Percentiles rank a stretch among this genome's conserved stretches.
Conservation (phyloP, 2,113 vertebrate species). For the Suncus etruscus region DNA sequence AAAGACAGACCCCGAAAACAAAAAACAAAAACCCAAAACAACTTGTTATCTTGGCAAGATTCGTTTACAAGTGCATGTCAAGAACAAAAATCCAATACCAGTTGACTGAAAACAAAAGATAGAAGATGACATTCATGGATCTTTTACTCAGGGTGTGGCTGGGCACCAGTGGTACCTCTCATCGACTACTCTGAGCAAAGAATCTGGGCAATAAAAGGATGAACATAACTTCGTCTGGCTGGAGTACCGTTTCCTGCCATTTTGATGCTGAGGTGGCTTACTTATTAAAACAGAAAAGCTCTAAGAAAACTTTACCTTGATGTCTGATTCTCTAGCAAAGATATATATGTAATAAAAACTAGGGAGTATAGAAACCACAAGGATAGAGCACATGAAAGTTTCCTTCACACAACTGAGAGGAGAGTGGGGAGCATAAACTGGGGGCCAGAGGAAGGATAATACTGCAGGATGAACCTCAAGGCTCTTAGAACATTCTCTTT, state of each 20-base stretch:
- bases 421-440: slow-evolving; percentile 20
- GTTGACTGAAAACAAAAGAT: slow-evolving; percentile 79
- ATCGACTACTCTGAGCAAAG: slow-evolving; percentile 74
- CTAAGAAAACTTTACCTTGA: slow-evolving; percentile 61
- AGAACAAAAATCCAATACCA: slow-evolving; percentile 80
- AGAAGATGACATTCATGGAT: slow-evolving; percentile 83
- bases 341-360: slow-evolving; percentile 2
- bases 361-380: slow-evolving; percentile 38
- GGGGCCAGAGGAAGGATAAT: slow-evolving; percentile 10
- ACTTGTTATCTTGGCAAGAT: slow-evolving; percentile 84
- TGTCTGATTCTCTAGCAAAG: slow-evolving; percentile 58
- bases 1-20: slow-evolving; percentile 38
- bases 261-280: slow-evolving; percentile 85
- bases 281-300: slow-evolving; percentile 73
- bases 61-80: slow-evolving; percentile 82
- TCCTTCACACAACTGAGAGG: slow-evolving; percentile 50
- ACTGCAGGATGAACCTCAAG: background rate
- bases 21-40: slow-evolving; percentile 28
- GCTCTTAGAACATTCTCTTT: slow-evolving; percentile 1
- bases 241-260: slow-evolving; percentile 69
- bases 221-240: slow-evolving; percentile 56
- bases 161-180: slow-evolving; percentile 75
- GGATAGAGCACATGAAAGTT: slow-evolving; percentile 18
- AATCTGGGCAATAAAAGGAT: slow-evolving; percentile 51
- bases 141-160: slow-evolving; percentile 62